phyloP scores from a whole-genome alignment of 2,888 invertebrate species.

The Cristatella mucedo region DNA sequence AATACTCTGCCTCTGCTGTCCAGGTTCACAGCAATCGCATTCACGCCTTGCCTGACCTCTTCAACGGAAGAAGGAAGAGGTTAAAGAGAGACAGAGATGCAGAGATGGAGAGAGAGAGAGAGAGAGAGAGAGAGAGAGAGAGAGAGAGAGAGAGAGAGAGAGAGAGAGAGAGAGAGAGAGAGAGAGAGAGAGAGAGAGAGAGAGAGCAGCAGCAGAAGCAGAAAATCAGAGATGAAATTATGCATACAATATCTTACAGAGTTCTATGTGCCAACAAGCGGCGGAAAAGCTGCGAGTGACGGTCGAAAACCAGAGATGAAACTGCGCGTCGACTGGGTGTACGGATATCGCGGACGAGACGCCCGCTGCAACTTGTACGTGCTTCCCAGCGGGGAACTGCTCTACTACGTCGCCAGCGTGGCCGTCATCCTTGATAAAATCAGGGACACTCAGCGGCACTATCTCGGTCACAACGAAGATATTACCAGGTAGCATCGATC shows the following conservation, averaged over 20 bases:
- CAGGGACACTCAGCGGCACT: conserved; percentile 72
- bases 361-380: conserved; percentile 21
- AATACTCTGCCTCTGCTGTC: too few species aligned
- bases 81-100: too few species aligned
- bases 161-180: too few species aligned
- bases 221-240: too few species aligned
- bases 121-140: too few species aligned
- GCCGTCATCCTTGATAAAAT: conserved; percentile 72
- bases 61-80: too few species aligned
- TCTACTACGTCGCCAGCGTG: conserved; percentile 81
- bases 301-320: conserved; percentile 21
- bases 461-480: conserved; percentile 77
- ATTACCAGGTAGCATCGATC: conserved; percentile 58
- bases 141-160: too few species aligned
- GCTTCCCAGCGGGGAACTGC: conserved; percentile 40
- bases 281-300: conserved; percentile 16
- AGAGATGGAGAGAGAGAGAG: too few species aligned
- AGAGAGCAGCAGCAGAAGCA: too few species aligned
- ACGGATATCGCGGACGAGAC: conserved; percentile 27
- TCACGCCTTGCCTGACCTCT: too few species aligned
- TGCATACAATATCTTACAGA: conserved; percentile 20
- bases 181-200: too few species aligned
- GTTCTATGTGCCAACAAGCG: conserved; percentile 21
- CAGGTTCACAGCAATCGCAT: too few species aligned
- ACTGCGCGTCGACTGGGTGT: conserved; percentile 30